phyloP scores from a whole-genome alignment of 2,797 vertebrate species.

The Cyprinella venusta region DNA sequence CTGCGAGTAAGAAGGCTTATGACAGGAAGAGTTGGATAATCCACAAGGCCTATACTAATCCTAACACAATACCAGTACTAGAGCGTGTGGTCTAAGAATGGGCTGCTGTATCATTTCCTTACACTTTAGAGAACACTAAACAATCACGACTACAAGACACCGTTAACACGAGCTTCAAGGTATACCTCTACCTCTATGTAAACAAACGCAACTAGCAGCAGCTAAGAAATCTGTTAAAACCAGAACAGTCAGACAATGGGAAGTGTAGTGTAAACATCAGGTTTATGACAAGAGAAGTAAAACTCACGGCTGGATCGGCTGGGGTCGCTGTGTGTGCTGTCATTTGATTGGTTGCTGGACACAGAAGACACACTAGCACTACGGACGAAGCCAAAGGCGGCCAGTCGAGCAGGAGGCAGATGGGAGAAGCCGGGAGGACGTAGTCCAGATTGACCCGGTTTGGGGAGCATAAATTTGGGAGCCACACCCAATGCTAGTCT shows the following conservation, averaged over 20 bases:
- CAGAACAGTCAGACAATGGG: not conserved
- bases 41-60: constrained; percentile 16
- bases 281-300: not conserved
- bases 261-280: not conserved
- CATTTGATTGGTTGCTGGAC: constrained; percentile 87
- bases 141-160: not conserved
- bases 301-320: constrained; percentile 84
- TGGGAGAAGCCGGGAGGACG: constrained; percentile 91
- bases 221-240: not conserved
- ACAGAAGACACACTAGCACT: constrained; percentile 89
- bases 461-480: constrained; percentile 83
- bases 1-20: not conserved
- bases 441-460: constrained; percentile 87
- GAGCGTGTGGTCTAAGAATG: not conserved
- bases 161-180: not conserved
- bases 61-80: not conserved
- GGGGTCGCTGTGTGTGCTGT: constrained; percentile 83
- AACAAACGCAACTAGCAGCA: not conserved
- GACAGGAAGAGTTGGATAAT: constrained; percentile 33
- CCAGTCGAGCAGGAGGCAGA: constrained; percentile 84
- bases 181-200: no score
- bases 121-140: not conserved
- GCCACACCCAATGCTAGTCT: constrained; percentile 75
- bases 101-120: not conserved
- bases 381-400: constrained; percentile 86